phyloP scores from a whole-genome alignment of 2,113 vertebrate genomes.

The Tor tambroides region DNA sequence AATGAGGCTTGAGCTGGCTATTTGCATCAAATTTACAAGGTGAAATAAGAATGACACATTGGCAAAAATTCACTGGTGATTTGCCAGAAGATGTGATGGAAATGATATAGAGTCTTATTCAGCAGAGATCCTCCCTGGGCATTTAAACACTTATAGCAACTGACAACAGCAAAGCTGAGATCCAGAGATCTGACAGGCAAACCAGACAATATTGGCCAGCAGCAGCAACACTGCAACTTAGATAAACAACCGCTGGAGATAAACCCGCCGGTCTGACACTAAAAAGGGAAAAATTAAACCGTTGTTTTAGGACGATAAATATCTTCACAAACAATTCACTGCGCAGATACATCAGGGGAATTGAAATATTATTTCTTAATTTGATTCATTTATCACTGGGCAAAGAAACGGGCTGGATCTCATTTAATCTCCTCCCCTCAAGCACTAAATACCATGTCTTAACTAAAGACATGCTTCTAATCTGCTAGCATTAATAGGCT shows the following conservation, averaged over 20 bases:
- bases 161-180: constrained; percentile 5
- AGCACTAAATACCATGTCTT: constrained; percentile 38
- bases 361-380: constrained; percentile 9
- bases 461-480: constrained; percentile 35
- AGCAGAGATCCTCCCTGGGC: not conserved
- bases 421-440: constrained; percentile 2
- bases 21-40: constrained; percentile 8
- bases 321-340: constrained; percentile 1
- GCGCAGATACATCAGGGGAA: not conserved
- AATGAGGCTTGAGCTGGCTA: not conserved
- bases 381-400: constrained; percentile 29
- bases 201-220: not conserved
- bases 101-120: not conserved
- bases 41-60: not conserved
- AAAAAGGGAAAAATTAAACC: not conserved
- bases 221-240: constrained; percentile 20
- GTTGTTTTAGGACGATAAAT: not conserved
- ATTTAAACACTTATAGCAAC: constrained; percentile 27
- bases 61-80: not conserved
- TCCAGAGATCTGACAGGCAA: constrained; percentile 29
- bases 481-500: constrained; percentile 34
- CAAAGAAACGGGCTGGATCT: constrained; percentile 14
- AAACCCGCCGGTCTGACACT: not conserved
- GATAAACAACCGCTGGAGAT: not conserved
- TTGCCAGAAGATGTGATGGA: constrained; percentile 9